These are phyloP conservation scores for Chinchilla lanigera DNA, from an alignment of 2,113 vertebrate genomes.

Conservation along the genomic window DNA sequence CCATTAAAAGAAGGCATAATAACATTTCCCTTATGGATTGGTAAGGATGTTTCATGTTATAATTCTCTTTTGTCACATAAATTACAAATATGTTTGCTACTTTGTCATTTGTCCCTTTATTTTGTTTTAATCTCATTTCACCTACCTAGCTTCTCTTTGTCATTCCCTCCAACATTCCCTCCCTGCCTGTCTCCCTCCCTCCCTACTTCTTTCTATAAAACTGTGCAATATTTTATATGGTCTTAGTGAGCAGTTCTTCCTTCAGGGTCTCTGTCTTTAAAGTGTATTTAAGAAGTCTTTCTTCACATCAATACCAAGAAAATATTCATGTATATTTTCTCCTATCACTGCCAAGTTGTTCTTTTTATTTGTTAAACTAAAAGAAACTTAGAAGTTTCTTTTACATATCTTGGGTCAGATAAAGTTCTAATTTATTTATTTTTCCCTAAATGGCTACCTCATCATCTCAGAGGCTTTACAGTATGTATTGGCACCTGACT, in stretches of 20 bases:
- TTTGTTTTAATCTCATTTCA: not conserved
- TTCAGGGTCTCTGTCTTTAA: not conserved
- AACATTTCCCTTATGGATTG: not conserved
- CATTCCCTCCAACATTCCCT: not conserved
- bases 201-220: not conserved
- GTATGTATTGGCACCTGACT: not conserved
- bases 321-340: not conserved
- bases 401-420: not conserved
- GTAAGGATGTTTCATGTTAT: not conserved
- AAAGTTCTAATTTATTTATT: constrained; percentile 15
- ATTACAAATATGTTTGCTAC: not conserved
- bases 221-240: not conserved
- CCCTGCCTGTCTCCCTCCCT: not conserved
- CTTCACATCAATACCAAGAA: not conserved
- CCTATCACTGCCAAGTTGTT: not conserved
- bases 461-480: not conserved
- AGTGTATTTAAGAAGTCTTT: not conserved
- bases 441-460: not conserved
- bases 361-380: not conserved
- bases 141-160: not conserved
- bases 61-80: not conserved
- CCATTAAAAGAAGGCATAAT: not conserved
- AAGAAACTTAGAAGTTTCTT: too few species aligned
- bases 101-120: not conserved
- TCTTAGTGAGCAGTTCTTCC: not conserved